Evolutionary conservation across 2,113 vertebrate species (phyloP), one percentile per base, ranked within the genome.

Genomic region (Mastomys coucha): DNA sequence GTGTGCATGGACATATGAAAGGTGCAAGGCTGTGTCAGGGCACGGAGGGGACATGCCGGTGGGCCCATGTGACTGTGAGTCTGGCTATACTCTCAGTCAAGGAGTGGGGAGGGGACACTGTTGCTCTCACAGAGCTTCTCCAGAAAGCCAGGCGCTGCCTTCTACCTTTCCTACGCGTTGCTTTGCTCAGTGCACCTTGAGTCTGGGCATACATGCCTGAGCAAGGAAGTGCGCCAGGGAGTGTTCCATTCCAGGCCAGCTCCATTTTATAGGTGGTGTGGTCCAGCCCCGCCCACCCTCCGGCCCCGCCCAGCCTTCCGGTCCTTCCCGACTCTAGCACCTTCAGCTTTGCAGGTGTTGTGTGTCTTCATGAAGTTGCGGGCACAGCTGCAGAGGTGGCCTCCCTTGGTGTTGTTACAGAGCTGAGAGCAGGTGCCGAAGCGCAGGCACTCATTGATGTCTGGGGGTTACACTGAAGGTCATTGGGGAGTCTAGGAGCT

Each of bases 401-500:
- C 99, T 58, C 99, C 99, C 98, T 99, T 99, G 93, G 99, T 99
- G 98, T 99, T 99, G 98, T 99, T 99, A 98, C 99, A 99, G 95
- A 99, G 98, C 90, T 99, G 99, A 0, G 99, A 99, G 98, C 99
- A 99, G 77, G 99, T 98, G 36, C 99, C 99, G 0, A 99, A 99
- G 92, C 98, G 98, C 86, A 98, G 98, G 98, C 99, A 99, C 97
- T 99, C 99, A 0, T 99, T 99, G 97, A 99, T 98, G 72, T 99
- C 99, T 99, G 97, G 2, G 36, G 95, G 81, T 85, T 3, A 97
- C 42, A 97, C 0, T 0, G 28, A 16, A 65, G 17, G 76, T 95
- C 67, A 93, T 0, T 28, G 36, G 36, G 39, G 60, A 7, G 49
- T 17, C 73, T 3, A 0, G 24, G 1, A 11, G 39, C 24, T 45